Evolutionary conservation across 2,113 vertebrate genomes (phyloP).

Genomic region (Oxyruncus cristatus): DNA sequence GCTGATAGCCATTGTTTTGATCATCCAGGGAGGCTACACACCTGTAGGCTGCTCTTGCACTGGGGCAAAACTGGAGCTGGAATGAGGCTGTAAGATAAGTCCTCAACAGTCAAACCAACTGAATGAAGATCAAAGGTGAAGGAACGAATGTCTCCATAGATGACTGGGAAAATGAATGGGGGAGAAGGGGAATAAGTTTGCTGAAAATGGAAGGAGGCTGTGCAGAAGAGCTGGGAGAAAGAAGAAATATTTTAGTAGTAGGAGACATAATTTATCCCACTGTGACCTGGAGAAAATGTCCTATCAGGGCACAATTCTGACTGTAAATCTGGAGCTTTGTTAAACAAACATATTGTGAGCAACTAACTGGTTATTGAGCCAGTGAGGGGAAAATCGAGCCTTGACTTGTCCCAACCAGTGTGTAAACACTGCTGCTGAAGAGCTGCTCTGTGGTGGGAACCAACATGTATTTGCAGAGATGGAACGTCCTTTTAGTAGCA

Average conservation of each 20-base stretch:
- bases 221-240: neutral
- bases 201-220: neutral
- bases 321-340: neutral
- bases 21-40: neutral
- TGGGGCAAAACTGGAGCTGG: neutral
- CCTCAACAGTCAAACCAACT: neutral
- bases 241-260: neutral
- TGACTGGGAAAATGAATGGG: neutral
- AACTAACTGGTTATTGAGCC: neutral
- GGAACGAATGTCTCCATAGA: neutral
- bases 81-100: neutral
- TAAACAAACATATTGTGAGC: neutral
- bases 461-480: neutral
- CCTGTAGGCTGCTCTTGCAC: neutral
- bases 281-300: neutral
- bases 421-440: neutral
- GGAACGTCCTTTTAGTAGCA: neutral
- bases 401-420: neutral
- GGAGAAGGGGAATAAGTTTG: neutral
- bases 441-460: neutral
- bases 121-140: neutral
- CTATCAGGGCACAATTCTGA: neutral
- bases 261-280: neutral
- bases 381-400: neutral
- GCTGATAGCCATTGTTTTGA: neutral